These are phyloP conservation scores for Rhyzopertha dominica DNA, from an alignment of 1,140 invertebrate genomes.

Conservation along the genomic window DNA sequence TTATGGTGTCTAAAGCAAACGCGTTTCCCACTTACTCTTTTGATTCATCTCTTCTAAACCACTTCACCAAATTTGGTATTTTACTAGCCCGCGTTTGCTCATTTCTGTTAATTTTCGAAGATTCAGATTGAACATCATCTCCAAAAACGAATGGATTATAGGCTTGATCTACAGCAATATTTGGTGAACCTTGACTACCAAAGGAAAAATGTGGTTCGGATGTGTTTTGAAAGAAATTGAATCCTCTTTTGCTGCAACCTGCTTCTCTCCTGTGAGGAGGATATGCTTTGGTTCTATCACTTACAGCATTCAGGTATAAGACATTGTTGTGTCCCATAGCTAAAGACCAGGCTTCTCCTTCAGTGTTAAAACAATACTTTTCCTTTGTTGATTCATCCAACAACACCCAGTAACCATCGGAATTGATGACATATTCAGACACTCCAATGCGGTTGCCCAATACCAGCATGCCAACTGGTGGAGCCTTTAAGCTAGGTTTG, in stretches of 20 bases:
- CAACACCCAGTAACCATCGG: constrained; percentile 65
- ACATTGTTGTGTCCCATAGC: constrained; percentile 62
- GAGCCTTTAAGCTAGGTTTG: constrained; percentile 66
- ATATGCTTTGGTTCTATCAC: too few species aligned
- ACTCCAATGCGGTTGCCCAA: constrained; percentile 66
- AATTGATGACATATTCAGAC: constrained; percentile 62
- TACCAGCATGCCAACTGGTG: constrained; percentile 69
- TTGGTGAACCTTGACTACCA: constrained; percentile 17
- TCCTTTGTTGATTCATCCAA: constrained; percentile 58
- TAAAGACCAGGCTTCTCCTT: constrained; percentile 72
- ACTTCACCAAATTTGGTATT: constrained; percentile 64
- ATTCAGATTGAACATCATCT: constrained; percentile 31
- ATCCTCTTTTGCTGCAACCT: constrained; percentile 56
- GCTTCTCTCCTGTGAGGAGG: constrained; percentile 10
- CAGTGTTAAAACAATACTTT: constrained; percentile 65
- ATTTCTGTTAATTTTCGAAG: constrained; percentile 36
- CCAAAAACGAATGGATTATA: constrained; percentile 61
- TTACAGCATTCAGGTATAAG: constrained; percentile 57
- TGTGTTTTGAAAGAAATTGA: constrained; percentile 52
- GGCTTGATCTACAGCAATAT: constrained; percentile 24
- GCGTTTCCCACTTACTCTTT: constrained; percentile 42
- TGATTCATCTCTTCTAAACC: constrained; percentile 60
- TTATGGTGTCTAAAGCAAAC: background rate
- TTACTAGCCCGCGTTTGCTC: constrained; percentile 54
- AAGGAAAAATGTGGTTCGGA: constrained; percentile 37